Evolutionary conservation across 2,888 invertebrate genomes (phyloP), one percentile per base, ranked within the genome.

Genomic region (Watsonalla cultraria): DNA sequence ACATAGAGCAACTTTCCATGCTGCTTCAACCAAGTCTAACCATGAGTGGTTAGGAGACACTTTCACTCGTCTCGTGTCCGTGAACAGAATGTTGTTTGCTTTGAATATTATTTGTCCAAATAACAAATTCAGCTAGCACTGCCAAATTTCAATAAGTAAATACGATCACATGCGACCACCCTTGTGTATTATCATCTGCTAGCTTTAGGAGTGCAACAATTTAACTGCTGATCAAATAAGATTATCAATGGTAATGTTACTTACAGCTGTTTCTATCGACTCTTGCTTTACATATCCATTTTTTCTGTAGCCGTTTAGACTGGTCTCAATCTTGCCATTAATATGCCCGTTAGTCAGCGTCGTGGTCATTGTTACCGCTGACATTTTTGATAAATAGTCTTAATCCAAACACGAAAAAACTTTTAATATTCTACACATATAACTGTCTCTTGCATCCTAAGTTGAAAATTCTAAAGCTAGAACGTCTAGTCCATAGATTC

Each of bases 311-410:
- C 85, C 84, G 56, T 84, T 86, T 51, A 82, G 62, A 55, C 76
- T 74, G 37, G 76, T 79, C 69, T 87, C 87, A 64, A 84, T 57
- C 66, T 83, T 86, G 52, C 83, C 83, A 62, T 84, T 84, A 58
- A 74, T 67, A 67, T 81, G 86, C 59, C 85, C 86, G 59, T 87
- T 86, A 45, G 80, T 84, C 54, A 86, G 76, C 51, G 84, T 87
- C 47, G 86, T 85, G 52, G 89, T 86, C 72, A 89, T 76, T 57
- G 88, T 89, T 59, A 86, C 63, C 56, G 88, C 76, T 73, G 89
- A 84, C 87, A 88, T 87, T 66, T 71, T 81, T 58, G 69, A 76
- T 58, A 61, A 64, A 66, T 62, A 56, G 49, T 53, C 55, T 54
- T 52, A 64, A 58, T 51, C 48, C 53, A 52, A 55, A 53, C 37